Conservation (phyloP, 2,888 invertebrate species). For the Cephonodes hylas region DNA sequence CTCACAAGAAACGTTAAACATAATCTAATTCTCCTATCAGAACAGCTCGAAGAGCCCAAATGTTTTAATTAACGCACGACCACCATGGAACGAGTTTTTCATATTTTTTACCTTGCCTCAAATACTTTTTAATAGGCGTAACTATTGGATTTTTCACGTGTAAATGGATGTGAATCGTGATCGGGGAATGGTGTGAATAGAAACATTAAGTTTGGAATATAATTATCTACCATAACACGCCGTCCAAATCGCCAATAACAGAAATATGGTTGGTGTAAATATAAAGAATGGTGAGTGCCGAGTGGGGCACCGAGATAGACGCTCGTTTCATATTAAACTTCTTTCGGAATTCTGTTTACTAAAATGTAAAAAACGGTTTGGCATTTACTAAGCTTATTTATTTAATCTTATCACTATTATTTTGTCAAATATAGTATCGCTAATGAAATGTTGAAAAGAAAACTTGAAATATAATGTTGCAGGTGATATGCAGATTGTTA, state of each 20-base stretch:
- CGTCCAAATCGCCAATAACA: background rate
- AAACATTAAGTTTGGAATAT: constrained; percentile 7
- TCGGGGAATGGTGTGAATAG: background rate
- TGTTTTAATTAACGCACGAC: constrained; percentile 1
- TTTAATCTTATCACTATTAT: background rate
- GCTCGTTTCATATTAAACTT: background rate
- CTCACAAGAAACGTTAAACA: background rate
- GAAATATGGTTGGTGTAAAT: background rate
- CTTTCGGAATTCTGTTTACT: background rate
- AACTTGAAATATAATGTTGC: background rate
- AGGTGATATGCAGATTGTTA: too few species aligned
- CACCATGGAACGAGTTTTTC: background rate
- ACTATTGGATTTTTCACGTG: constrained; percentile 7
- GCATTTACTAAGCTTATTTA: too few species aligned
- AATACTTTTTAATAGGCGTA: constrained; percentile 3
- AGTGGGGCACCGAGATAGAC: background rate
- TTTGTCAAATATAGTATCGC: background rate
- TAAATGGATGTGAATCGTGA: constrained; percentile 5
- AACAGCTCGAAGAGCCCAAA: background rate
- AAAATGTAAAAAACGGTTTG: too few species aligned
- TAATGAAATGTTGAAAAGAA: background rate
- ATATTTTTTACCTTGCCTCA: background rate
- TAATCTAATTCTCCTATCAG: background rate
- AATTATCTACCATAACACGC: background rate
- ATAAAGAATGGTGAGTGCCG: background rate